Percentiles rank a stretch among this genome's conserved stretches.
Evolutionary conservation across 1,140 invertebrate species (phyloP).

Genomic region (Medauroidea extradentata): DNA sequence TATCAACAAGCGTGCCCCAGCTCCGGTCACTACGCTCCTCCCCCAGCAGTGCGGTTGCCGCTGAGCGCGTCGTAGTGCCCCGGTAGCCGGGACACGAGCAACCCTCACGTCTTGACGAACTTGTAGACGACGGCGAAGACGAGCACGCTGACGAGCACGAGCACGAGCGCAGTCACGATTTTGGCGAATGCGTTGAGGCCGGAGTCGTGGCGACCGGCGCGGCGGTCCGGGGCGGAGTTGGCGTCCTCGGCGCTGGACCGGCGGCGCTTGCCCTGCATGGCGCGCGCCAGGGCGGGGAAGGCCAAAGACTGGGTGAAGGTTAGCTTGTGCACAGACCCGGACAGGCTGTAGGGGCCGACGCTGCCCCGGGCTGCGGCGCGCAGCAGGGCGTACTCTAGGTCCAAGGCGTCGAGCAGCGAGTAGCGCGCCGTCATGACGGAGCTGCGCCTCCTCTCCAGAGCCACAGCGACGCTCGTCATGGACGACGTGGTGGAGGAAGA

Average conservation of each 20-base stretch:
- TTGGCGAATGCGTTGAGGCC: conserved; percentile 66
- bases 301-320: conserved; percentile 71
- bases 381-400: conserved; percentile 63
- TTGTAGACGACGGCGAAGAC: conserved; percentile 72
- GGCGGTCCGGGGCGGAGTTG: conserved; percentile 38
- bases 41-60: not conserved
- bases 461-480: conserved; percentile 35
- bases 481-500: conserved; percentile 55
- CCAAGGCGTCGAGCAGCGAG: conserved; percentile 65
- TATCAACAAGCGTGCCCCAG: too few relatives aligned
- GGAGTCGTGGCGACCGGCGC: conserved; percentile 42
- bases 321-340: conserved; percentile 66
- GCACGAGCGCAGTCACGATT: conserved; percentile 62
- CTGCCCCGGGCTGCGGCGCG: conserved; percentile 63
- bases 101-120: conserved; percentile 69
- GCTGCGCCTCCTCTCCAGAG: conserved; percentile 38
- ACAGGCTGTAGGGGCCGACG: conserved; percentile 65
- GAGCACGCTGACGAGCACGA: conserved; percentile 65
- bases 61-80: conserved; percentile 2
- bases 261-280: conserved; percentile 59
- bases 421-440: conserved; percentile 53
- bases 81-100: conserved; percentile 57
- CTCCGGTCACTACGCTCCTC: too few relatives aligned
- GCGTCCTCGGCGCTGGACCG: conserved; percentile 41
- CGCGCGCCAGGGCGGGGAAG: conserved; percentile 65